phyloP scores from a whole-genome alignment of 2,113 vertebrate species.

The Neofelis nebulosa region DNA sequence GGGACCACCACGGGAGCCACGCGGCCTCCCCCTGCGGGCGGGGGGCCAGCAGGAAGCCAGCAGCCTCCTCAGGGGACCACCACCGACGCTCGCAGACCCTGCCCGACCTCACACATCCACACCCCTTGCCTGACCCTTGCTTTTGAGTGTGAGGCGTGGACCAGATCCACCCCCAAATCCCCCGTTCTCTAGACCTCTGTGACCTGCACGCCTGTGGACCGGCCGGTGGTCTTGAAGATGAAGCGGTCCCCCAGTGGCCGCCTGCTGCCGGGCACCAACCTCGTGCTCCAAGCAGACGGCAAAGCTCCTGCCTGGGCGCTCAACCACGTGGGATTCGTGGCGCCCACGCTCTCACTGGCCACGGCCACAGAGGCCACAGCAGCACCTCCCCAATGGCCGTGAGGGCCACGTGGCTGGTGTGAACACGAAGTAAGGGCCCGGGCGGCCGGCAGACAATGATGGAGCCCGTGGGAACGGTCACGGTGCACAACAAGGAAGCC shows the following conservation, averaged over 20 bases:
- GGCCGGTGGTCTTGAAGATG: not conserved
- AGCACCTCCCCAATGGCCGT: not conserved
- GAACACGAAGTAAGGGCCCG: not conserved
- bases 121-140: not conserved
- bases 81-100: too few species aligned
- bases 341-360: not conserved
- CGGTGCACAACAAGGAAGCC: not conserved
- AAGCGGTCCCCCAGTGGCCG: not conserved
- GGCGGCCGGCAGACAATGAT: fast-evolving
- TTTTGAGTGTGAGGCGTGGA: not conserved
- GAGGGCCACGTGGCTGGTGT: not conserved
- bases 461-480: not conserved
- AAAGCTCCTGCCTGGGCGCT: fast-evolving
- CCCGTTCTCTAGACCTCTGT: not conserved
- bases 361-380: fast-evolving
- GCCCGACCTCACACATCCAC: not conserved
- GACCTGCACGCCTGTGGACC: too few species aligned
- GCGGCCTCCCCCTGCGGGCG: not conserved
- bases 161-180: not conserved
- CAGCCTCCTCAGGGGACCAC: too few species aligned
- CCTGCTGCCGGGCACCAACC: not conserved
- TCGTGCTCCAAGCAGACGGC: not conserved
- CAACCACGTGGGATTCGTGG: fast-evolving
- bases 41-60: not conserved
- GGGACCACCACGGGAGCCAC: too few species aligned